Conservation (phyloP, 2,888 invertebrate genomes). For the Caenorhabditis sinica region DNA sequence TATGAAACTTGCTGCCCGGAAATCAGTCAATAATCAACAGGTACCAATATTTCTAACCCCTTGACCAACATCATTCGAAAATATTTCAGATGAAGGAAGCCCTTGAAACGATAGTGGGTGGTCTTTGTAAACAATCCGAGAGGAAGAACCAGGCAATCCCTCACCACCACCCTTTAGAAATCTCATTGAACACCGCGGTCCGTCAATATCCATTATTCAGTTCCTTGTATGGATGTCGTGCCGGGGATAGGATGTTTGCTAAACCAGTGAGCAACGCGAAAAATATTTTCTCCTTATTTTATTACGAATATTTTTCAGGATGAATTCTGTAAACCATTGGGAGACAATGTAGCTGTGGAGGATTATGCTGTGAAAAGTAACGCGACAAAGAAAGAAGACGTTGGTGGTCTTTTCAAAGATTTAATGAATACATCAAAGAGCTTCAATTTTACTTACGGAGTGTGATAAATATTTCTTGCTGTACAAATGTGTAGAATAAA, state of each 20-base stretch:
- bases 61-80: neutral
- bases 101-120: constrained; percentile 56
- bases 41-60: neutral
- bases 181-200: constrained; percentile 55
- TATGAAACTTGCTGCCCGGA: constrained; percentile 51
- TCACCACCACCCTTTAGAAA: constrained; percentile 58
- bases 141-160: constrained; percentile 49
- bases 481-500: constrained; percentile 15
- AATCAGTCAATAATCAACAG: constrained; percentile 47
- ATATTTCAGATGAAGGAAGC: constrained; percentile 39
- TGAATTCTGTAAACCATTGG: constrained; percentile 52
- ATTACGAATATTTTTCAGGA: constrained; percentile 29
- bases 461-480: neutral
- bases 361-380: constrained; percentile 47
- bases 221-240: constrained; percentile 46
- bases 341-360: constrained; percentile 17
- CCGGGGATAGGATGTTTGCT: constrained; percentile 54
- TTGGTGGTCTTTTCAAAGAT: constrained; percentile 56
- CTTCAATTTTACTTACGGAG: constrained; percentile 51
- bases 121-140: constrained; percentile 49
- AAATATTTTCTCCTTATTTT: neutral
- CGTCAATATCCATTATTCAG: constrained; percentile 59
- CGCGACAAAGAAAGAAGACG: constrained; percentile 19
- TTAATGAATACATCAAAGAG: constrained; percentile 48
- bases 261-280: constrained; percentile 38